A percentile compares a stretch with the other conserved stretches of the same genome.
Evolutionary conservation across 2,888 invertebrate genomes (phyloP).

Genomic region (Chymomyza amoena): DNA sequence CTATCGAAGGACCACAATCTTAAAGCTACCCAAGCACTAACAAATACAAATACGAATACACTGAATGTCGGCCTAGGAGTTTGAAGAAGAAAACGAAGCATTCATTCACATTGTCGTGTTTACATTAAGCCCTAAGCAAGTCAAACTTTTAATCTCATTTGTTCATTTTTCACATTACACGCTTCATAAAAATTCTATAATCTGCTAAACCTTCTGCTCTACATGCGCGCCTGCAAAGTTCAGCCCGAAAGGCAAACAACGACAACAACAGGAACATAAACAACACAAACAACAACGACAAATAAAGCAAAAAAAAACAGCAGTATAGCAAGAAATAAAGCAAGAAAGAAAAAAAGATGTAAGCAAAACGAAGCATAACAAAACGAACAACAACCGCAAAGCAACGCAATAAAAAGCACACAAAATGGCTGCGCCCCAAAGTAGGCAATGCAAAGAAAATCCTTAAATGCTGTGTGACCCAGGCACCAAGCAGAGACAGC

Average conservation of each 20-base stretch:
- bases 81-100: neutral
- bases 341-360: constrained; percentile 4
- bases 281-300: constrained; percentile 15
- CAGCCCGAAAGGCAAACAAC: constrained; percentile 27
- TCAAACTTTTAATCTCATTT: constrained; percentile 65
- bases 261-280: constrained; percentile 3
- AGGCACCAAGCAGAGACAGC: neutral
- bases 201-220: constrained; percentile 58
- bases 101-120: neutral
- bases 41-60: neutral
- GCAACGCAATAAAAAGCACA: constrained; percentile 41
- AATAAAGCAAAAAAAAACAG: neutral
- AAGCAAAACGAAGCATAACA: constrained; percentile 6
- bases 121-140: neutral
- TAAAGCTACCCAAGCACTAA: constrained; percentile 1
- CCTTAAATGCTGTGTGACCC: constrained; percentile 36
- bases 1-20: neutral
- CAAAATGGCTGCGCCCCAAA: constrained; percentile 36
- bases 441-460: constrained; percentile 22
- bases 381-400: constrained; percentile 21
- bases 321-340: constrained; percentile 5
- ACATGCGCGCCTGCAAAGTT: constrained; percentile 28
- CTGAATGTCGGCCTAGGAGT: neutral
- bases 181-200: constrained; percentile 64
- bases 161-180: constrained; percentile 60